These are phyloP conservation scores for Gouania willdenowi DNA, from an alignment of 2,797 vertebrate genomes.

Conservation along the genomic window DNA sequence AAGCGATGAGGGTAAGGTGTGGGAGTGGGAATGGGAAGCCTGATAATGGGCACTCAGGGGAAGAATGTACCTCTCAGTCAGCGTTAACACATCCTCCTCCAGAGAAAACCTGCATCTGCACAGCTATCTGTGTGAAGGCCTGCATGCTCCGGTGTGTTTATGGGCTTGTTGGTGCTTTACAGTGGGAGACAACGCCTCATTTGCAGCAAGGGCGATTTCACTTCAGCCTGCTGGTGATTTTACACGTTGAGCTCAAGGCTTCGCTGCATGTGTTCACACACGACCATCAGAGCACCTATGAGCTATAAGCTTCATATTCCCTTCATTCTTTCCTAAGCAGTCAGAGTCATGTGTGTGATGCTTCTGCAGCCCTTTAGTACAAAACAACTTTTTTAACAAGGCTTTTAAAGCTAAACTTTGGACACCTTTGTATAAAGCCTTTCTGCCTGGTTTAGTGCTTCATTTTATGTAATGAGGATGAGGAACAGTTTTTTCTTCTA, in stretches of 20 bases:
- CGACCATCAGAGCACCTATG: conserved; percentile 5
- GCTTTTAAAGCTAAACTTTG: too few relatives aligned
- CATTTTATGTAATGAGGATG: too few relatives aligned
- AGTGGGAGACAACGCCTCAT: conserved; percentile 8
- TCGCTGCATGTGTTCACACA: not conserved
- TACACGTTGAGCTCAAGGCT: conserved; percentile 13
- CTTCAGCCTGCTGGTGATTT: conserved; percentile 18
- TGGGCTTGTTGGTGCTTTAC: conserved; percentile 1
- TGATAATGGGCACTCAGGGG: conserved; percentile 1
- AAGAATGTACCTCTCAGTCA: conserved; percentile 6
- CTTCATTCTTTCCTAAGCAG: conserved; percentile 53
- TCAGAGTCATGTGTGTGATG: conserved; percentile 2
- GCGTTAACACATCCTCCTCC: not conserved
- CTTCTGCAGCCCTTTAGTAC: too few relatives aligned
- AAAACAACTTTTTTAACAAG: too few relatives aligned
- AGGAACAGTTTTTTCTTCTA: too few relatives aligned
- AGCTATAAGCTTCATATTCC: conserved; percentile 26
- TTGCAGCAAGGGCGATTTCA: conserved; percentile 25
- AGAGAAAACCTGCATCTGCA: not conserved
- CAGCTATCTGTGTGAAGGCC: not conserved
- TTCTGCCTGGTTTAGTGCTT: too few relatives aligned
- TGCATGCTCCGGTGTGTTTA: not conserved
- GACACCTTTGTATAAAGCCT: too few relatives aligned
- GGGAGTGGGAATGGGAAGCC: not conserved
- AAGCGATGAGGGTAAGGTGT: conserved; percentile 3